phyloP scores from a whole-genome alignment of 2,888 invertebrate species.

The Drosophila cognata region DNA sequence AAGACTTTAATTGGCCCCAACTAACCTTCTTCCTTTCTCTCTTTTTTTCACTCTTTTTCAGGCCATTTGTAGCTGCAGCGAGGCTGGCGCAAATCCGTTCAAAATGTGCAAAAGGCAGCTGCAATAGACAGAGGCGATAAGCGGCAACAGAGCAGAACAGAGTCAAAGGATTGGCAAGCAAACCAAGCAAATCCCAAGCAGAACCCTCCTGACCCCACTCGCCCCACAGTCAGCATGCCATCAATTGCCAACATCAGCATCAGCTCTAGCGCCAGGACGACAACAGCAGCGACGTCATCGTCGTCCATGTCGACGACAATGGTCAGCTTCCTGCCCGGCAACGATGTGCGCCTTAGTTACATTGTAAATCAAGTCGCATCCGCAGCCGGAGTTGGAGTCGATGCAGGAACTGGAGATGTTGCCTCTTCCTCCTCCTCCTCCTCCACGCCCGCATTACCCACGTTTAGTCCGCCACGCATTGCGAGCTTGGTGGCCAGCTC shows the following conservation, averaged over 20 bases:
- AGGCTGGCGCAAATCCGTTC: conserved; percentile 31
- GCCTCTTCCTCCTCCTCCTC: conserved; percentile 8
- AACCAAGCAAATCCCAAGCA: conserved; percentile 7
- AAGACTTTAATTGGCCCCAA: conserved; percentile 63
- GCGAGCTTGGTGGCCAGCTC: conserved; percentile 83
- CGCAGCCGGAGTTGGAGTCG: conserved; percentile 14
- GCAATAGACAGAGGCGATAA: conserved; percentile 53
- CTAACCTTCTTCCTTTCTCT: conserved; percentile 28
- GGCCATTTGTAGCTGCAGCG: conserved; percentile 37
- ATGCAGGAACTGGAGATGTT: conserved; percentile 5
- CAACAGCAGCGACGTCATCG: conserved; percentile 37
- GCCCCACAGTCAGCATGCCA: conserved; percentile 59
- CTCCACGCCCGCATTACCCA: conserved; percentile 57
- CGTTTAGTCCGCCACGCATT: conserved; percentile 82
- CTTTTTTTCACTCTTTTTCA: conserved; percentile 11
- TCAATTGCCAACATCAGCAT: conserved; percentile 68
- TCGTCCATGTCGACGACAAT: conserved; percentile 41
- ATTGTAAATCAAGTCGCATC: conserved; percentile 74
- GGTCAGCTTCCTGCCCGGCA: conserved; percentile 59
- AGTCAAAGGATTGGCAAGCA: conserved; percentile 52
- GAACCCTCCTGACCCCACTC: not conserved
- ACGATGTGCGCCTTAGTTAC: conserved; percentile 72
- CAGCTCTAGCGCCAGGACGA: conserved; percentile 39
- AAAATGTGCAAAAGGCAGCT: conserved; percentile 46
- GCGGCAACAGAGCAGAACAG: conserved; percentile 36